These are phyloP conservation scores for Amphiduros pacificus DNA, from an alignment of 2,888 invertebrate genomes.

Conservation along the genomic window DNA sequence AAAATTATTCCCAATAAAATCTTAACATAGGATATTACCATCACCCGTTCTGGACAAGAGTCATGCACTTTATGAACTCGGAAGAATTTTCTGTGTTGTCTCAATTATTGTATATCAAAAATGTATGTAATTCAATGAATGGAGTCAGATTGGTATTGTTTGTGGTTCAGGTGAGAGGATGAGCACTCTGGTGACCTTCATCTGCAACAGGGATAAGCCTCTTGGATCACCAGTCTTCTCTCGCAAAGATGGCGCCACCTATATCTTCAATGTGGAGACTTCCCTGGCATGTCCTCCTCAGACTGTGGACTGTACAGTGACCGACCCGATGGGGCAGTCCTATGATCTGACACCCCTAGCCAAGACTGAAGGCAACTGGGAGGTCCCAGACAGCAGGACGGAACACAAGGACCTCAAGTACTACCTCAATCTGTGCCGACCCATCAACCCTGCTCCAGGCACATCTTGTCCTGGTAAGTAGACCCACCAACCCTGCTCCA, in stretches of 20 bases:
- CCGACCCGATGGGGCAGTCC: slow-evolving; percentile 41
- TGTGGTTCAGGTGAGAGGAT: slow-evolving; percentile 33
- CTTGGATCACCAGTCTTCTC: slow-evolving; percentile 34
- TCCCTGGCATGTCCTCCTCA: slow-evolving; percentile 43
- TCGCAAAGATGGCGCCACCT: slow-evolving; percentile 27
- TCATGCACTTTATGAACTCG: no score
- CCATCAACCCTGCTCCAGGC: slow-evolving; percentile 39
- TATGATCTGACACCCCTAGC: slow-evolving; percentile 48
- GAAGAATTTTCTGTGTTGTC: neutral
- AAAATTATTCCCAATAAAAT: no score
- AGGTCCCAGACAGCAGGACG: slow-evolving; percentile 37
- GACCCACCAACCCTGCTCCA: no score
- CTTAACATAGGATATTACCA: no score
- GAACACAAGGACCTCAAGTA: slow-evolving; percentile 38
- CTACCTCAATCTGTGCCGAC: slow-evolving; percentile 55
- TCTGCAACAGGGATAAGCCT: slow-evolving; percentile 34
- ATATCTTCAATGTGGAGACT: slow-evolving; percentile 42
- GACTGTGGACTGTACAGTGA: slow-evolving; percentile 41
- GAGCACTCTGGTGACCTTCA: slow-evolving; percentile 36
- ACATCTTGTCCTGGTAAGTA: slow-evolving; percentile 41
- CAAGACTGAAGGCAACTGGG: slow-evolving; percentile 39
- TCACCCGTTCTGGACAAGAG: no score
- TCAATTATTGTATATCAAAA: neutral
- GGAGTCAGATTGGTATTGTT: no score
- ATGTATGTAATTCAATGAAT: no score